Percentiles rank a stretch among this genome's conserved stretches.
Conservation (phyloP, 2,113 vertebrate genomes). For the Dendrocopos noguchii region DNA sequence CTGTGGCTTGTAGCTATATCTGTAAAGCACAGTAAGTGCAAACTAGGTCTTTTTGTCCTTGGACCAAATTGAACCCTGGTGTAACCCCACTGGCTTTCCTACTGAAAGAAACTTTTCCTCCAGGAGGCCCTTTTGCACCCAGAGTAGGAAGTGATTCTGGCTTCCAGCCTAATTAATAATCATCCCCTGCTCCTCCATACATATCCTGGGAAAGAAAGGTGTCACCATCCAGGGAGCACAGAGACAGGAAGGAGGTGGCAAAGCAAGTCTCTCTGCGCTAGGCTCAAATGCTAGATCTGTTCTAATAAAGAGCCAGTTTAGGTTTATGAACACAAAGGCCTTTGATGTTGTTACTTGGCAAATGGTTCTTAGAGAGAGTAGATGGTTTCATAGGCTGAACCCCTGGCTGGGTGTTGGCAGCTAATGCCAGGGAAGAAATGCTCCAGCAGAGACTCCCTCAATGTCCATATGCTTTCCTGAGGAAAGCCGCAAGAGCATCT, state of each 20-base stretch:
- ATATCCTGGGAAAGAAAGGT: slow-evolving; percentile 12
- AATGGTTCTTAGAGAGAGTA: neutral
- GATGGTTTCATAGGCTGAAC: neutral
- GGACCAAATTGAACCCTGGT: neutral
- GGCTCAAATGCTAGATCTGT: neutral
- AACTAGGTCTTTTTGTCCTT: slow-evolving; percentile 28
- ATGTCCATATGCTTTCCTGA: accelerated
- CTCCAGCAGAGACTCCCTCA: neutral
- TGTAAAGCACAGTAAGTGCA: neutral
- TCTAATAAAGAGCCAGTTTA: slow-evolving; percentile 5
- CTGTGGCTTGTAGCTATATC: neutral
- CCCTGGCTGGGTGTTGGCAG: neutral
- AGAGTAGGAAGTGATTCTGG: neutral
- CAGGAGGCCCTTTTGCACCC: neutral
- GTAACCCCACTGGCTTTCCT: neutral
- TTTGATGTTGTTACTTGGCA: neutral
- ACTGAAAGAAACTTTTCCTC: neutral
- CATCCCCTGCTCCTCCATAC: neutral
- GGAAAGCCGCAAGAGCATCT: neutral
- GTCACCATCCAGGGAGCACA: neutral
- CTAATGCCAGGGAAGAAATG: accelerated
- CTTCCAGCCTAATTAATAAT: neutral
- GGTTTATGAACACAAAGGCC: neutral
- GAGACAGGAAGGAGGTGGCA: neutral
- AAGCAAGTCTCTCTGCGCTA: slow-evolving; percentile 1